Evolutionary conservation across 35 echinoderm and acorn worm genomes (phyloP), one percentile per base, ranked within the genome.

Genomic region (Chiridota heheva): DNA sequence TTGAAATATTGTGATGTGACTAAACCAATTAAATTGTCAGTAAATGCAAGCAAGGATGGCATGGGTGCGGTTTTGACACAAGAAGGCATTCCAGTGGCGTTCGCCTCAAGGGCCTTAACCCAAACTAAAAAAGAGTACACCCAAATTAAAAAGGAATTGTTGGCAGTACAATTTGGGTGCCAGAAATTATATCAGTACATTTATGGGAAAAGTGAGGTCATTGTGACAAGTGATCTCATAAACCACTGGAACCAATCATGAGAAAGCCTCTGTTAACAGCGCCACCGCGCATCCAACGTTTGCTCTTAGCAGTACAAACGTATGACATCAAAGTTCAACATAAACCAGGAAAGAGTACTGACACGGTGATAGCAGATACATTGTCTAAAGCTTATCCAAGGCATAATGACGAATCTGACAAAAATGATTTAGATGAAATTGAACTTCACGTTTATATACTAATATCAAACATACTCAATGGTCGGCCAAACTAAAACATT

Each of bases 161-260:
- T 73, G 0, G 87, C 87, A 73, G 87, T 89, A 4, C 43, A 82
- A 30, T 82, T 44, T 89, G 87, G 68, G 0, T 62, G 67, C 16
- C 68, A 82, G 51, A 59, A 58, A 29, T 82, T 82, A 39, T 69
- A 89, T 59, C 71, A 40, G 44, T 89, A 82, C 40, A 20, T 89
- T 0, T 89, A 74, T 49, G 69, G 67, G 12, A 89, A 53, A 39
- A 55, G 25, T n/a, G n/a, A n/a, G n/a, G n/a, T n/a, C n/a, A n/a
- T n/a, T n/a, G n/a, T n/a, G n/a, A n/a, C n/a, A n/a, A n/a, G n/a
- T n/a, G n/a, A n/a, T n/a, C n/a, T n/a, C n/a, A n/a, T 72, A 42
- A 13, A 72, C 36, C 1, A 42, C 45, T 4, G 35, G 45, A 72
- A 72, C 36, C 4, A 26, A n/a, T n/a, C n/a, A n/a, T n/a, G n/a